Conservation (phyloP, 2,888 invertebrate genomes). For the Timema cristinae region DNA sequence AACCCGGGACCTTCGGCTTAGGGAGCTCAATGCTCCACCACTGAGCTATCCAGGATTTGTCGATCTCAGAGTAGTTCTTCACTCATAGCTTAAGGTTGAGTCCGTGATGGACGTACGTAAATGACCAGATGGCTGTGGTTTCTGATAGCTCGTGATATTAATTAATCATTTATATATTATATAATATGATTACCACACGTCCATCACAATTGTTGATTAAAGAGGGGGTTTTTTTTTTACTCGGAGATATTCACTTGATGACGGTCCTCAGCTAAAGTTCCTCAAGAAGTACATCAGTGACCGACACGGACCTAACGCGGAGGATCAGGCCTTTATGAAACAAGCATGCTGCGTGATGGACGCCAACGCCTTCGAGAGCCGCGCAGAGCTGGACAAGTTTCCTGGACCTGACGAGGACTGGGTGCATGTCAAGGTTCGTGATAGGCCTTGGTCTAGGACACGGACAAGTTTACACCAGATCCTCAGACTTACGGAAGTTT, state of each 20-base stretch:
- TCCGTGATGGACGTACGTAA: too few relatives aligned
- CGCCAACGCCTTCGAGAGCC: slow-evolving; percentile 63
- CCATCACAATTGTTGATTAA: not conserved
- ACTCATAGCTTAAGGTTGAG: too few relatives aligned
- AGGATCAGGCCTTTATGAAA: slow-evolving; percentile 57
- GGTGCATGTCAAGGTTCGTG: not conserved
- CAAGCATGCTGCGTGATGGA: slow-evolving; percentile 58
- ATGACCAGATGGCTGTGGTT: too few relatives aligned
- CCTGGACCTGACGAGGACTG: slow-evolving; percentile 5
- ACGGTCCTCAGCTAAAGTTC: slow-evolving; percentile 43
- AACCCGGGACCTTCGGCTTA: too few relatives aligned
- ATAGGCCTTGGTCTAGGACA: too few relatives aligned
- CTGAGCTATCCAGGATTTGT: not conserved
- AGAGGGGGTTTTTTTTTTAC: not conserved
- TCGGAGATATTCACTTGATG: not conserved
- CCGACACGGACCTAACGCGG: slow-evolving; percentile 49
- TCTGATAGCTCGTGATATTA: not conserved
- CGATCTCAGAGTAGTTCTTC: not conserved
- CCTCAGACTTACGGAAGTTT: too few relatives aligned
- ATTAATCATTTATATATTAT: not conserved
- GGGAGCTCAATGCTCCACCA: too few relatives aligned
- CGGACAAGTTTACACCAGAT: too few relatives aligned
- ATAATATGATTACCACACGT: not conserved
- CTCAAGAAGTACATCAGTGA: slow-evolving; percentile 49
- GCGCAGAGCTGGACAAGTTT: slow-evolving; percentile 2